phyloP scores from a whole-genome alignment of 2,113 vertebrate species.

The Nanorana parkeri region DNA sequence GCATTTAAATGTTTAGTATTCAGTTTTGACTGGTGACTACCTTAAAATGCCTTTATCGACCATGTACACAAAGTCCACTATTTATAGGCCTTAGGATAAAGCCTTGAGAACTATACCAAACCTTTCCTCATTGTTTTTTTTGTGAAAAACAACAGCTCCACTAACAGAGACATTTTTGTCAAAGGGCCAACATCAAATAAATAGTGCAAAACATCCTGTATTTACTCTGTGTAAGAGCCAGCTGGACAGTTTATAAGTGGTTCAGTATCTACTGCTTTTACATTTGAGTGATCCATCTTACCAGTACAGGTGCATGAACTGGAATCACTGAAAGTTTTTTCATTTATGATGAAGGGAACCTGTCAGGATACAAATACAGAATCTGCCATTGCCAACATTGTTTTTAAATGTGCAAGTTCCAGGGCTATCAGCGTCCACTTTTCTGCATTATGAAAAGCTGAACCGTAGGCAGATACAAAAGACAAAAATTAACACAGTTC shows the following conservation, averaged over 20 bases:
- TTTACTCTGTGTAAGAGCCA: conserved; percentile 22
- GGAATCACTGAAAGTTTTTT: not conserved
- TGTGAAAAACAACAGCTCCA: not conserved
- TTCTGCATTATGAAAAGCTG: too few species aligned
- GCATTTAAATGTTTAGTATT: too few species aligned
- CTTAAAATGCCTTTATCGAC: too few species aligned
- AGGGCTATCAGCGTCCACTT: too few species aligned
- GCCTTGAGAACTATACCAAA: not conserved
- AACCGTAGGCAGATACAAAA: too few species aligned
- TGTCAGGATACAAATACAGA: too few species aligned
- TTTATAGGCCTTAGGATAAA: not conserved
- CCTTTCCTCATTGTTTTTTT: not conserved
- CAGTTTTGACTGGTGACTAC: too few species aligned
- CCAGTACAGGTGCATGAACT: not conserved
- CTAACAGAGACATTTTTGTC: conserved; percentile 37
- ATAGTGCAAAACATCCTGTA: conserved; percentile 54
- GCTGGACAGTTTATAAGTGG: conserved; percentile 41
- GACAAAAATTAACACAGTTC: too few species aligned
- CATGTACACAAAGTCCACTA: too few species aligned
- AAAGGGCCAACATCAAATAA: conserved; percentile 23
- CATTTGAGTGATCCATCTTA: not conserved
- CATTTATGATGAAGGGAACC: not conserved
- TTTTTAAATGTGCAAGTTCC: too few species aligned
- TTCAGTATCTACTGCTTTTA: not conserved
- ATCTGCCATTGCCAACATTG: too few species aligned